Conservation (phyloP, 2,113 vertebrate species). For the Addax nasomaculatus region DNA sequence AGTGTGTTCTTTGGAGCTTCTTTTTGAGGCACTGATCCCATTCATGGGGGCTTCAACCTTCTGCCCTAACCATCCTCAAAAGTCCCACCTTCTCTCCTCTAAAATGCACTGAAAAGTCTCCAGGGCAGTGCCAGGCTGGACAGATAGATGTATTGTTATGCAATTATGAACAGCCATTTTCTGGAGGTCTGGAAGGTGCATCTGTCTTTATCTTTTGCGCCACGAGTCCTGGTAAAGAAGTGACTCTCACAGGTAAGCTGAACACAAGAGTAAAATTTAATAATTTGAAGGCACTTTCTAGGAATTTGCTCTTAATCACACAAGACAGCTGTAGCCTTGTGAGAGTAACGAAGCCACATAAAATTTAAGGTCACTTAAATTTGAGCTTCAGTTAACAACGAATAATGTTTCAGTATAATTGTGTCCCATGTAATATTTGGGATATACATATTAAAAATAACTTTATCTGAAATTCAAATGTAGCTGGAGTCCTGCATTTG, state of each 20-base stretch:
- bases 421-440: background rate
- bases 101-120: background rate
- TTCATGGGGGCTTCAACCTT: too few relatives aligned
- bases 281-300: background rate
- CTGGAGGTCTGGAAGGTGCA: background rate
- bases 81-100: too few relatives aligned
- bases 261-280: background rate
- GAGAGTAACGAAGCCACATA: background rate
- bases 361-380: background rate
- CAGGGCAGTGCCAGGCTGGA: background rate
- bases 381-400: background rate
- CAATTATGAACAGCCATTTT: background rate
- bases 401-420: background rate
- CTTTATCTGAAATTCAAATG: background rate
- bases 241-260: background rate
- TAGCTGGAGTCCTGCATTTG: background rate
- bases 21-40: background rate
- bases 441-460: background rate
- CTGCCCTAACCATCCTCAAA: background rate
- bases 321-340: background rate
- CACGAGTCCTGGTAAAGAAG: background rate
- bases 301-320: background rate
- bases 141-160: background rate
- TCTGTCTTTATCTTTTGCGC: background rate
- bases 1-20: too few relatives aligned